These are phyloP conservation scores for Psettodes erumei DNA, from an alignment of 2,113 vertebrate genomes.

Conservation along the genomic window DNA sequence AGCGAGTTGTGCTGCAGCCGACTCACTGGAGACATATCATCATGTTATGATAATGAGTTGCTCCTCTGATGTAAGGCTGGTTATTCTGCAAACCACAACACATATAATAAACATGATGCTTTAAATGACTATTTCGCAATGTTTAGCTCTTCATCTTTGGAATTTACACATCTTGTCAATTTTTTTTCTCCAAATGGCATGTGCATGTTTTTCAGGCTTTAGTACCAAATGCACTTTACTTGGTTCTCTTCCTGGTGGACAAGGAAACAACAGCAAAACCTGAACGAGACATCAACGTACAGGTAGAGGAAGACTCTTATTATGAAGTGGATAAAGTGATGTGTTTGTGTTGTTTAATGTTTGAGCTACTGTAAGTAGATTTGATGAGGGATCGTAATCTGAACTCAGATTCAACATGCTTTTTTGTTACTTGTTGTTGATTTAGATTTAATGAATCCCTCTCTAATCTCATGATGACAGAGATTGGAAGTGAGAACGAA, in stretches of 20 bases:
- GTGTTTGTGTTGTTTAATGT: not conserved
- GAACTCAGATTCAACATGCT: not conserved
- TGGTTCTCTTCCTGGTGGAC: constrained; percentile 83
- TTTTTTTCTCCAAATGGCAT: constrained; percentile 12
- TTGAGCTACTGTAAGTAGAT: not conserved
- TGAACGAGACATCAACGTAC: constrained; percentile 80
- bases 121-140: constrained; percentile 14
- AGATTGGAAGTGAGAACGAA: not conserved
- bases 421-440: not conserved
- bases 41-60: constrained; percentile 61
- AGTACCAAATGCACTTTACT: constrained; percentile 84
- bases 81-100: constrained; percentile 49
- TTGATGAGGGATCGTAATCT: not conserved
- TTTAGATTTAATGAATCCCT: not conserved
- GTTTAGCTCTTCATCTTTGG: constrained; percentile 10
- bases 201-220: constrained; percentile 63
- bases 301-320: constrained; percentile 72
- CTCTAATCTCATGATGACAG: constrained; percentile 14
- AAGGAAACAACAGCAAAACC: constrained; percentile 82
- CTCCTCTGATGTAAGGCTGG: constrained; percentile 47
- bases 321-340: not conserved
- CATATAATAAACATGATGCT: constrained; percentile 5
- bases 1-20: constrained; percentile 45
- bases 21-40: constrained; percentile 57
- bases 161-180: not conserved